Conservation (phyloP, 2,888 invertebrate genomes). For the Polymixis lichenea region DNA sequence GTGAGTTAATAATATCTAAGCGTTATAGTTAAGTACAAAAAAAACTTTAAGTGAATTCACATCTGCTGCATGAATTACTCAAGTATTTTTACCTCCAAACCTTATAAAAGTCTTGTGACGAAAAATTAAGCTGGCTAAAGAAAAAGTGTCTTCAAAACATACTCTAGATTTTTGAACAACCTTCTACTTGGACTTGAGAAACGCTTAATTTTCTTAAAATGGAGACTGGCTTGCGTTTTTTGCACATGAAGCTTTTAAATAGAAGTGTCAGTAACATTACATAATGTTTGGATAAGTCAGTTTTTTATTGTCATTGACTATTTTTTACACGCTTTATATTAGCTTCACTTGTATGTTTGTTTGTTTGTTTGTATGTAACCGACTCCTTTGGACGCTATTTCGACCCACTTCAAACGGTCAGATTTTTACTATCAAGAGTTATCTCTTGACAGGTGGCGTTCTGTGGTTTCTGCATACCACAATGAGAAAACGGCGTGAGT, state of each 20-base stretch:
- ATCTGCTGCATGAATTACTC: constrained; percentile 54
- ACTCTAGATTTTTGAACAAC: constrained; percentile 52
- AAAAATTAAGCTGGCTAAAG: constrained; percentile 52
- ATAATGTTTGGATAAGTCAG: not conserved
- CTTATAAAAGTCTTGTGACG: constrained; percentile 27
- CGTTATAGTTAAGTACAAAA: constrained; percentile 26
- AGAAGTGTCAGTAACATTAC: not conserved
- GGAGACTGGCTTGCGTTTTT: constrained; percentile 20
- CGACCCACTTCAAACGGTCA: no score
- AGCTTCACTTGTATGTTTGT: no score
- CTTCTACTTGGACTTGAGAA: constrained; percentile 34
- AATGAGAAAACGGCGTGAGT: no score
- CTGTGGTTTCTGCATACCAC: not conserved
- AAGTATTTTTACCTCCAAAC: constrained; percentile 50
- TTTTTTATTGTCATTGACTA: not conserved
- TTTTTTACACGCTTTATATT: no score
- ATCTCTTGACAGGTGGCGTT: not conserved
- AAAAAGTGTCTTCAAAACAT: constrained; percentile 57
- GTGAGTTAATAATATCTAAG: constrained; percentile 7
- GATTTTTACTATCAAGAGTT: not conserved
- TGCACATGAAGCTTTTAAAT: constrained; percentile 1
- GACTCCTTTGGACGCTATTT: no score
- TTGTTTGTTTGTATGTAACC: no score
- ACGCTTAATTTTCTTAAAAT: constrained; percentile 54
- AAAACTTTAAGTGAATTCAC: constrained; percentile 41